Evolutionary conservation across 64 coral and sea anemone genomes (phyloP).

Genomic region (Montipora foliosa): DNA sequence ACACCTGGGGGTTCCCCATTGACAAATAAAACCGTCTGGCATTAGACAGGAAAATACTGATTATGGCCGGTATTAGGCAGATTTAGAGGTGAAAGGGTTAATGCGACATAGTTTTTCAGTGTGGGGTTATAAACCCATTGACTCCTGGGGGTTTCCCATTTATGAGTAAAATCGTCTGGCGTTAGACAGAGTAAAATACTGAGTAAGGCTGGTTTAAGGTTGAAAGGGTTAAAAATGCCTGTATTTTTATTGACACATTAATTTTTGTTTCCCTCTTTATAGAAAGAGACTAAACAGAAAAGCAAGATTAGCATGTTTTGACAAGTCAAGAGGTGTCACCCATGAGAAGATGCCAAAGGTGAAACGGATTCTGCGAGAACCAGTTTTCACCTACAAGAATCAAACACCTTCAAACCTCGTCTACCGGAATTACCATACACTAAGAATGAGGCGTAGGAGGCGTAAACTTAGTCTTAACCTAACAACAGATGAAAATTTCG

Average conservation of each 20-base stretch:
- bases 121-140: no score
- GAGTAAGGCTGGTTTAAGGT: no score
- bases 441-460: constrained; percentile 23
- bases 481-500: neutral
- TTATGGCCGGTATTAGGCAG: no score
- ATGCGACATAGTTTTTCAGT: no score
- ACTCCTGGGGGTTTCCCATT: no score
- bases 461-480: constrained; percentile 27
- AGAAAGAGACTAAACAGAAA: constrained; percentile 76
- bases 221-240: no score
- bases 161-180: no score
- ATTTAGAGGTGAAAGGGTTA: no score
- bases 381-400: constrained; percentile 78
- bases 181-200: no score
- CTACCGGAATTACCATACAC: constrained; percentile 27
- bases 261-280: neutral
- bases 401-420: constrained; percentile 30
- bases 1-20: no score
- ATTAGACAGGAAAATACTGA: no score
- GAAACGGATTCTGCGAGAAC: constrained; percentile 62
- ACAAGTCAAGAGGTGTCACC: constrained; percentile 19
- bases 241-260: neutral
- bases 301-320: constrained; percentile 35
- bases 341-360: constrained; percentile 18
- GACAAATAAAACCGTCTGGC: no score